Evolutionary conservation across 2,113 vertebrate species (phyloP).

Genomic region (Toxotes jaculatrix): DNA sequence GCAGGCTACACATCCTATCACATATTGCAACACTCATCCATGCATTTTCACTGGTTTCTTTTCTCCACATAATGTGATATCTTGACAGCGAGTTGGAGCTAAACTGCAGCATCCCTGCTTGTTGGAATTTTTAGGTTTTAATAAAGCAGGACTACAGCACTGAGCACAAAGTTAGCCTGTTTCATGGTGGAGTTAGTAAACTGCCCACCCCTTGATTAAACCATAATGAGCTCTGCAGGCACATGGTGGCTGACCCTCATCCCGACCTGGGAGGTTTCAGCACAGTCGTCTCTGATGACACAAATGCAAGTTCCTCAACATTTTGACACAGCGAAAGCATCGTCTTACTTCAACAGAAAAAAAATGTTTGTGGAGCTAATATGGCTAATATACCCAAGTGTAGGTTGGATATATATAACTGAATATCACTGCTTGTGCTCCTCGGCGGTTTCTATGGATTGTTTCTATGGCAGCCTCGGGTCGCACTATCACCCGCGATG

Average conservation of each 20-base stretch:
- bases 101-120: not conserved
- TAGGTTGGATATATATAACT: slow-evolving; percentile 5
- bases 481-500: slow-evolving; percentile 57
- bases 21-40: not conserved
- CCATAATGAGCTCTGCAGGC: slow-evolving; percentile 49
- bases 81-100: not conserved
- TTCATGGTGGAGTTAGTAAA: slow-evolving; percentile 41
- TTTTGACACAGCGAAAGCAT: slow-evolving; percentile 23
- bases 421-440: not conserved
- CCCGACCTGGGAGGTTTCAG: not conserved
- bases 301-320: slow-evolving; percentile 35
- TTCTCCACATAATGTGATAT: not conserved
- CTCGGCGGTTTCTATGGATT: slow-evolving; percentile 60
- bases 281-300: slow-evolving; percentile 1
- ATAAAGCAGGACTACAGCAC: not conserved
- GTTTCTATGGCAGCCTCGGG: slow-evolving; percentile 76
- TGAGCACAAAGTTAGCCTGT: slow-evolving; percentile 44
- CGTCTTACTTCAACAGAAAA: slow-evolving; percentile 32
- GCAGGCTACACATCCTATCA: not conserved
- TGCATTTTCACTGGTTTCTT: not conserved
- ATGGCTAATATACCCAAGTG: slow-evolving; percentile 58
- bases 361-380: slow-evolving; percentile 51
- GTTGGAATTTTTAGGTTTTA: not conserved
- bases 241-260: slow-evolving; percentile 57
- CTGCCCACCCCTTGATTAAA: slow-evolving; percentile 47